Evolutionary conservation across 2,797 vertebrate species (phyloP).

Genomic region (Xenops minutus): DNA sequence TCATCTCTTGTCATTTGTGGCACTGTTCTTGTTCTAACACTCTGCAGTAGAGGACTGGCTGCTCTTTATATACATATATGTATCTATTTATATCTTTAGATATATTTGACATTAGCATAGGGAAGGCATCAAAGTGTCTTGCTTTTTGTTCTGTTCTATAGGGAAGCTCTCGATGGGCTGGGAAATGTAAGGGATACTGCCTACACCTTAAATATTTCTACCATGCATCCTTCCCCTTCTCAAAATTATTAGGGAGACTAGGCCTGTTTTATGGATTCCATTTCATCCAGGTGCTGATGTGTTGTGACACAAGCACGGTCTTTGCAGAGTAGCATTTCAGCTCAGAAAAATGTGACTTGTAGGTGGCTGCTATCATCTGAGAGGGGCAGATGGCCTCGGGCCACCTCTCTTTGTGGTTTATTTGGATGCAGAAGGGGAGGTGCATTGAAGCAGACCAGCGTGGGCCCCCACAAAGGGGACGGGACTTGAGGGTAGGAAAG

Average conservation of each 20-base stretch:
- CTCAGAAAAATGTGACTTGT: neutral
- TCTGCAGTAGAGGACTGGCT: neutral
- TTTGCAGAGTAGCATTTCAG: neutral
- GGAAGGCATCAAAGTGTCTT: neutral
- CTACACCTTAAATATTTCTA: neutral
- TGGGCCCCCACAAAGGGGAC: neutral
- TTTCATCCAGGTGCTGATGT: neutral
- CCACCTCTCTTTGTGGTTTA: accelerated
- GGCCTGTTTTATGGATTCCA: neutral
- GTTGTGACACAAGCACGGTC: neutral
- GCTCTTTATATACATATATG: neutral
- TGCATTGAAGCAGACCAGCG: neutral
- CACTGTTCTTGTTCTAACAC: neutral
- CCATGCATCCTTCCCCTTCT: neutral
- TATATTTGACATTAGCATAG: neutral
- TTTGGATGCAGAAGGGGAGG: neutral
- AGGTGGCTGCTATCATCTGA: neutral
- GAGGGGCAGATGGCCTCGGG: neutral
- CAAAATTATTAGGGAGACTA: neutral
- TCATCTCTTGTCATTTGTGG: neutral
- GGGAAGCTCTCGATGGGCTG: neutral
- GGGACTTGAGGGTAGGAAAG: neutral
- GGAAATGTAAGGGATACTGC: neutral
- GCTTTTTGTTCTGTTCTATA: neutral
- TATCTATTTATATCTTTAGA: neutral